Conservation (phyloP, 2,797 vertebrate species). For the Pipistrellus kuhlii region DNA sequence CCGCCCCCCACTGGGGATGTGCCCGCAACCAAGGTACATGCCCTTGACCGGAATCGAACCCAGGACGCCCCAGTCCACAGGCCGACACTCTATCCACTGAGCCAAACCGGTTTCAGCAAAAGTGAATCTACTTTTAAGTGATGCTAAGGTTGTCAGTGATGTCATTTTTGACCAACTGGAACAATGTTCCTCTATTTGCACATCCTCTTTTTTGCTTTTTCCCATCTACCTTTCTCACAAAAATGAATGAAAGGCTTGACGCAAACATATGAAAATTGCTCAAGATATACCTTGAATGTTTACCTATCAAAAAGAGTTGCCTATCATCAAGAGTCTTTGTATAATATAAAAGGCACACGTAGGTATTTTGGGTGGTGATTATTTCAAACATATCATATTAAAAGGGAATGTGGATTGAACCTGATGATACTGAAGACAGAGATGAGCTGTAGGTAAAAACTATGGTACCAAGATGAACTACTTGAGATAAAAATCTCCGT, state of each 20-base stretch:
- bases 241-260: background rate
- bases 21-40: no score
- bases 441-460: background rate
- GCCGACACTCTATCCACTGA: no score
- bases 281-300: background rate
- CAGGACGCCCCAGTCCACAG: no score
- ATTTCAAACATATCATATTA: background rate
- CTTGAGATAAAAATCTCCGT: conserved; percentile 37
- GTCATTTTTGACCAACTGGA: background rate
- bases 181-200: background rate
- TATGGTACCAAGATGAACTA: background rate
- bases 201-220: background rate
- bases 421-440: background rate
- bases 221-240: background rate
- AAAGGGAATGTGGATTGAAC: background rate
- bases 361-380: background rate
- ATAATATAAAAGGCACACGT: background rate
- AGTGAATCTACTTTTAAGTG: background rate
- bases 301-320: background rate
- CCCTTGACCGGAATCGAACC: no score
- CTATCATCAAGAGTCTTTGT: background rate
- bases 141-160: background rate
- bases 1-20: no score
- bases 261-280: background rate
- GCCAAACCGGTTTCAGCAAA: background rate